phyloP scores from a whole-genome alignment of 2,797 vertebrate genomes.

The Menidia menidia region DNA sequence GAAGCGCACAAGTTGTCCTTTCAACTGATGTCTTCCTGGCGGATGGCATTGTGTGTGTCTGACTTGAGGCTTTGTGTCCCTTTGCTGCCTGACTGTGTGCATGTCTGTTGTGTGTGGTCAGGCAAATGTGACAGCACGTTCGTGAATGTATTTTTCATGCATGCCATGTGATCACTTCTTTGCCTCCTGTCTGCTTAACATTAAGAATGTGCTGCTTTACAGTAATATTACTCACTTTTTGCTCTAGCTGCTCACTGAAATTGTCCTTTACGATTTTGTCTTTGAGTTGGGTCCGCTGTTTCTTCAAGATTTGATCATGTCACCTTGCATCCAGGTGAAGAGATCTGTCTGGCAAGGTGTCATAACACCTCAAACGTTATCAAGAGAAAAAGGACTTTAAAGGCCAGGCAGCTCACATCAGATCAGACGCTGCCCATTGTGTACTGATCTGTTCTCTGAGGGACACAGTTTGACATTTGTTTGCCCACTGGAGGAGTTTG shows the following conservation, averaged over 20 bases:
- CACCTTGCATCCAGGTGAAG: not conserved
- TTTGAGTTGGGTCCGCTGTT: not conserved
- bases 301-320: not conserved
- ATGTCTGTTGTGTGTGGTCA: conserved; percentile 28
- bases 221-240: not conserved
- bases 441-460: conserved; percentile 17
- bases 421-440: not conserved
- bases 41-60: conserved; percentile 48
- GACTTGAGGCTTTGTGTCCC: conserved; percentile 48
- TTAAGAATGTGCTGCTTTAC: not conserved
- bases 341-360: conserved; percentile 1
- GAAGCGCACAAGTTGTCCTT: conserved; percentile 39
- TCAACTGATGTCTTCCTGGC: conserved; percentile 51
- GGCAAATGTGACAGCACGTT: conserved; percentile 23
- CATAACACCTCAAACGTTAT: not conserved
- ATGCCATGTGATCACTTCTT: conserved; percentile 21
- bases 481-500: conserved; percentile 29
- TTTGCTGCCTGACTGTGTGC: conserved; percentile 20
- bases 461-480: conserved; percentile 21
- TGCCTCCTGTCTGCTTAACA: not conserved
- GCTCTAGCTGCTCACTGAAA: not conserved
- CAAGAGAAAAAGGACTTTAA: not conserved
- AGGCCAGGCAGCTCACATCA: not conserved
- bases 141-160: conserved; percentile 32
- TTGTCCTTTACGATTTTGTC: not conserved